These are phyloP conservation scores for Haliaeetus leucogaster DNA, from an alignment of 2,113 vertebrate species.

Conservation along the genomic window DNA sequence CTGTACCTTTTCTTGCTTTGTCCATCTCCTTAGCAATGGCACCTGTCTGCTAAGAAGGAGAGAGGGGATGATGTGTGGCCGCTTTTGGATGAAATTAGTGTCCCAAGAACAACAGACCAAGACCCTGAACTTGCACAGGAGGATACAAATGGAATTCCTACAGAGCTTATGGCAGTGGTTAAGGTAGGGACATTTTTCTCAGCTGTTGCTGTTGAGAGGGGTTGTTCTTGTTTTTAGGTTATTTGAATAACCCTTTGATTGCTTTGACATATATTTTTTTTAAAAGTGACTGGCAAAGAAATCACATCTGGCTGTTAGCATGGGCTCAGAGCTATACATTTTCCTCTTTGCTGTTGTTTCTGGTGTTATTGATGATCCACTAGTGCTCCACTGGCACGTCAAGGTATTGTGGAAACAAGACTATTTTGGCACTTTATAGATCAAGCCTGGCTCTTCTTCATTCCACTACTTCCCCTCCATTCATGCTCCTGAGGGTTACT, in stretches of 20 bases:
- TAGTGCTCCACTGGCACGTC: not conserved
- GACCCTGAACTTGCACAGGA: not conserved
- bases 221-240: not conserved
- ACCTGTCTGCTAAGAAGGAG: constrained; percentile 3
- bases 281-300: not conserved
- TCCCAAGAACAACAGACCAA: not conserved
- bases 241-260: not conserved
- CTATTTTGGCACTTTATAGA: not conserved
- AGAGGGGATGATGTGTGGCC: not conserved
- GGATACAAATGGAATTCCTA: not conserved
- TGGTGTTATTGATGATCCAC: not conserved
- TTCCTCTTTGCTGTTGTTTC: not conserved
- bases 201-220: not conserved
- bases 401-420: not conserved
- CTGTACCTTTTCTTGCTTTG: not conserved
- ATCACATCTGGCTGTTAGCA: not conserved
- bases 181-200: not conserved
- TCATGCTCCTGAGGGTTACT: not conserved
- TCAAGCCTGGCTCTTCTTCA: not conserved
- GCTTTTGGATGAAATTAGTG: not conserved
- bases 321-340: not conserved
- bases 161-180: not conserved
- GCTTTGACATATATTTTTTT: not conserved
- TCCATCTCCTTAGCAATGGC: not conserved
- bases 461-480: not conserved